A percentile compares a stretch with the other conserved stretches of the same genome.
These are phyloP conservation scores for Archegozetes longisetosus DNA, from an alignment of 1,140 invertebrate species.

Conservation along the genomic window DNA sequence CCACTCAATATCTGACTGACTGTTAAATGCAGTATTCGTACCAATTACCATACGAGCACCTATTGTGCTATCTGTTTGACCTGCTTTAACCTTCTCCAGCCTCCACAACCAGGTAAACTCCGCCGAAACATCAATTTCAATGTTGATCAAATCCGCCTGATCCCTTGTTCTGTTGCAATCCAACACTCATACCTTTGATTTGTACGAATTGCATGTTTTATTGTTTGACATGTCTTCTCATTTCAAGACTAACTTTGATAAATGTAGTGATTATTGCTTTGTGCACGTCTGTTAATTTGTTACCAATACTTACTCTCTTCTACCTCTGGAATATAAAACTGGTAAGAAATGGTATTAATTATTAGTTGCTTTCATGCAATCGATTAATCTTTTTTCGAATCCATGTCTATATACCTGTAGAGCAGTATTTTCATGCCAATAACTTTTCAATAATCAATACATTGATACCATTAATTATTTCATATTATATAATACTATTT, in stretches of 20 bases:
- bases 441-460: too few species aligned
- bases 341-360: background rate
- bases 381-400: background rate
- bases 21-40: too few species aligned
- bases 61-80: slow-evolving; percentile 10
- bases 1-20: too few species aligned
- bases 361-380: background rate
- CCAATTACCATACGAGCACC: slow-evolving; percentile 8
- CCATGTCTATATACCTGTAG: too few species aligned
- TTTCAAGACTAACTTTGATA: background rate
- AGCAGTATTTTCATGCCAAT: too few species aligned
- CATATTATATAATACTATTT: too few species aligned
- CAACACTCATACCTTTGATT: background rate
- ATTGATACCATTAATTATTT: too few species aligned
- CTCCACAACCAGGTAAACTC: slow-evolving; percentile 25
- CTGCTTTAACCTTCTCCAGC: background rate
- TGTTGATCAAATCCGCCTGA: slow-evolving; percentile 19
- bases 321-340: too few species aligned
- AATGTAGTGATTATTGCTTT: background rate
- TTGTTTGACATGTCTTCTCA: background rate
- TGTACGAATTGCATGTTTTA: background rate
- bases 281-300: too few species aligned
- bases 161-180: background rate
- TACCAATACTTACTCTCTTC: too few species aligned
- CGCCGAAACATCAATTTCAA: slow-evolving; percentile 24